Conservation (phyloP, 1,140 invertebrate genomes). For the Trialeurodes vaporariorum region DNA sequence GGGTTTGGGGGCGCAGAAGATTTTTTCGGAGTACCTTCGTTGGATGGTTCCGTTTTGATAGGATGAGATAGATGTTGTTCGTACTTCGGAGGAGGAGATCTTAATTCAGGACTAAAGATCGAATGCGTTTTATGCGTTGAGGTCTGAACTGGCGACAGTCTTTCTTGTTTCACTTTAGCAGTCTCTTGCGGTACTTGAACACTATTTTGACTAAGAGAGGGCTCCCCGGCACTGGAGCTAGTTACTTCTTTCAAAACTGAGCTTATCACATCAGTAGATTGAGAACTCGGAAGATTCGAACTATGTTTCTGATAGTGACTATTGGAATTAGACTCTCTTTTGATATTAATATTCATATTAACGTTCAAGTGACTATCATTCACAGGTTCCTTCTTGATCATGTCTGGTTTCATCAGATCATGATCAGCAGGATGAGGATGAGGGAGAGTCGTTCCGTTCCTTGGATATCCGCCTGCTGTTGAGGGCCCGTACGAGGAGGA, state of each 20-base stretch:
- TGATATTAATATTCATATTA: neutral
- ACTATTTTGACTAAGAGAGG: neutral
- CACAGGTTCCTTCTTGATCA: neutral
- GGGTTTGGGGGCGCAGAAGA: constrained; percentile 18
- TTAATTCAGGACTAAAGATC: constrained; percentile 40
- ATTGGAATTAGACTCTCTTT: neutral
- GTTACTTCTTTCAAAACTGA: constrained; percentile 1
- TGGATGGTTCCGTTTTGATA: constrained; percentile 19
- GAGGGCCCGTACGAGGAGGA: too few species aligned
- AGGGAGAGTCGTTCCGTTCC: neutral
- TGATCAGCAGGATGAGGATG: neutral
- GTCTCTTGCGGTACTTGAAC: constrained; percentile 7
- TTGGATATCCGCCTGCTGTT: neutral
- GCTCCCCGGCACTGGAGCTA: neutral
- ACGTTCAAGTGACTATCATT: neutral
- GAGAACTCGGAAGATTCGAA: neutral
- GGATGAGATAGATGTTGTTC: constrained; percentile 29
- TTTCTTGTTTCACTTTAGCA: constrained; percentile 14
- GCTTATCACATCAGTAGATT: constrained; percentile 6
- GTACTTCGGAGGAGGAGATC: constrained; percentile 19
- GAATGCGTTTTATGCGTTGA: constrained; percentile 23
- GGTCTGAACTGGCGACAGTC: constrained; percentile 2
- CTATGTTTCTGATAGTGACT: neutral
- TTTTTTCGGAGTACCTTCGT: constrained; percentile 14
- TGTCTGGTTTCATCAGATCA: neutral